A percentile compares a stretch with the other conserved stretches of the same genome.
phyloP scores from a whole-genome alignment of 2,888 invertebrate genomes.

The Cryptocephalus primarius region DNA sequence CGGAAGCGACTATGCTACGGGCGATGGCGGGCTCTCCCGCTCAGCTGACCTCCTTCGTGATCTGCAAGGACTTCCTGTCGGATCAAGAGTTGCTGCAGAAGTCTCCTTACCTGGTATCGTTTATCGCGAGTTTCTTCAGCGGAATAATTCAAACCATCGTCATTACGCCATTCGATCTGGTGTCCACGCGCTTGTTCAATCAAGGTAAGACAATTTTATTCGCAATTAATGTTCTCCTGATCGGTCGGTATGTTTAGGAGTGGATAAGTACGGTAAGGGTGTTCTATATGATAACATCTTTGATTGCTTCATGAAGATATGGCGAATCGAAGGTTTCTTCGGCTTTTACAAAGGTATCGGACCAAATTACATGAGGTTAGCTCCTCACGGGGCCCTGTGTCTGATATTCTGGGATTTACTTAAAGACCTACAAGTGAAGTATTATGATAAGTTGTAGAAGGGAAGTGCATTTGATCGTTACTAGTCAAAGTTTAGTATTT shows the following conservation, averaged over 20 bases:
- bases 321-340: constrained; percentile 59
- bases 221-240: not conserved
- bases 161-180: constrained; percentile 81
- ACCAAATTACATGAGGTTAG: constrained; percentile 78
- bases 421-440: constrained; percentile 21
- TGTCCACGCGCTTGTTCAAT: constrained; percentile 83
- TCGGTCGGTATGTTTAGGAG: constrained; percentile 40
- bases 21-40: constrained; percentile 72
- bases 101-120: constrained; percentile 46
- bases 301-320: constrained; percentile 70
- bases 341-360: constrained; percentile 87
- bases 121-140: constrained; percentile 62
- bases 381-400: constrained; percentile 80
- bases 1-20: constrained; percentile 56
- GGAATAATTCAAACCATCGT: constrained; percentile 62
- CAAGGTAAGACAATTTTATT: constrained; percentile 49
- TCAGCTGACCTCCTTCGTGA: constrained; percentile 73
- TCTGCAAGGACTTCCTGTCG: constrained; percentile 42
- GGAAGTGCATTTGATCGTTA: no score
- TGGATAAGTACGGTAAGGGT: constrained; percentile 49
- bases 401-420: constrained; percentile 73
- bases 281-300: constrained; percentile 58
- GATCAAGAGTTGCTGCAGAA: constrained; percentile 27
- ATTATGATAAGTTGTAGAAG: constrained; percentile 5
- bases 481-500: no score